Evolutionary conservation across 2,113 vertebrate genomes (phyloP), one percentile per base, ranked within the genome.

Genomic region (Microcebus murinus): DNA sequence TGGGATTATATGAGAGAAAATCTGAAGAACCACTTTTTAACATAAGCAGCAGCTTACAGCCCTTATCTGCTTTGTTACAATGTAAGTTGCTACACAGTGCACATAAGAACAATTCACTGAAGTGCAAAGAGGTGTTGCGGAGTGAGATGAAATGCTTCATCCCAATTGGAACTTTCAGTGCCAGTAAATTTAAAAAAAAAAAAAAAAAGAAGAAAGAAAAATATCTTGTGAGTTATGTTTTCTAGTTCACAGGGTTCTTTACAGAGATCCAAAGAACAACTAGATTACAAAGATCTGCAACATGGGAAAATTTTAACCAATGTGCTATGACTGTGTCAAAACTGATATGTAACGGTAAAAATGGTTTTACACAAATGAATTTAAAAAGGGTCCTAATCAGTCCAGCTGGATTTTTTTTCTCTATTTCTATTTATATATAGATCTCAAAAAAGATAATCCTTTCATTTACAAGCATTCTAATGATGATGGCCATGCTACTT

Each of bases 341-440:
- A 97, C 96, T 97, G 96, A 97, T 86, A 90, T 67, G 52, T 87
- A 76, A 94, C 3, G 96, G 71, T 97, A 98, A 98, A 98, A 98
- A 98, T 74, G 48, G 55, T 93, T 93, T 97, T 76, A 95, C 98
- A 97, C 96, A 97, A 98, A 97, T 96, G 95, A 97, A 97, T 98
- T 98, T 29, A 96, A 98, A 98, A 98, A 98, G 93, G 10, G 89
- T 98, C 95, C 97, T 97, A 96, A 97, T 98, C 98, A 99, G 98
- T 98, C 98, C 98, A 98, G 98, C 98, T 99, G 98, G 98, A 98
- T 95, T 97, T 98, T 98, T 97, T 95, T 57, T 21, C 97, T 97
- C 97, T 97, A 96, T 96, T 95, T 94, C 68, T 95, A 79, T 79
- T 95, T 95, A 93, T 77, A 97, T 63, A 94, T 2, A 97, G 94